Percentiles rank a stretch among this genome's conserved stretches.
phyloP scores from a whole-genome alignment of 92 coral and sea anemone genomes.

The Pocillopora meandrina region DNA sequence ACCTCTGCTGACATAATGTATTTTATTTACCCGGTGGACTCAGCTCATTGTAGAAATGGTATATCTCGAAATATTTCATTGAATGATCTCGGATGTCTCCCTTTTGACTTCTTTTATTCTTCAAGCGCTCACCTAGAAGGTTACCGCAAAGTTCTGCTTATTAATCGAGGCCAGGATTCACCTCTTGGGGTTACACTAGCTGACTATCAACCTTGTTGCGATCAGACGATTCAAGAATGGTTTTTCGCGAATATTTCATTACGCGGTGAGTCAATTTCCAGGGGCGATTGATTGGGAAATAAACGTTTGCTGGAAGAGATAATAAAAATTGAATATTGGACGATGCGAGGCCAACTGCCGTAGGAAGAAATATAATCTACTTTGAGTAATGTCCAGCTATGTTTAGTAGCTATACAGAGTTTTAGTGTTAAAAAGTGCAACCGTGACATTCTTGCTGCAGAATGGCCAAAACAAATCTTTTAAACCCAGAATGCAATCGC shows the following conservation, averaged over 20 bases:
- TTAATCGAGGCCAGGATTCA: slow-evolving; percentile 33
- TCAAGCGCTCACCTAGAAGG: slow-evolving; percentile 1
- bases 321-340: too few relatives aligned
- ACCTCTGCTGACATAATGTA: slow-evolving; percentile 46
- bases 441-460: too few relatives aligned
- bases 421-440: too few relatives aligned
- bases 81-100: slow-evolving; percentile 28
- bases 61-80: slow-evolving; percentile 35
- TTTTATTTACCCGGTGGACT: slow-evolving; percentile 44
- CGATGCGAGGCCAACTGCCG: too few relatives aligned
- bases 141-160: slow-evolving; percentile 38
- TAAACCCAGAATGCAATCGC: neutral
- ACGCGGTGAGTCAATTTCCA: slow-evolving; percentile 4
- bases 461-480: neutral
- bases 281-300: neutral
- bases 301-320: too few relatives aligned
- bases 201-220: slow-evolving; percentile 29
- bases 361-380: too few relatives aligned
- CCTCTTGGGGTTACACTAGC: slow-evolving; percentile 41
- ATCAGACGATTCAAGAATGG: neutral
- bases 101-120: slow-evolving; percentile 60
- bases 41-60: slow-evolving; percentile 19
- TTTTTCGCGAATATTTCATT: slow-evolving; percentile 29
- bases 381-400: too few relatives aligned
- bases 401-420: too few relatives aligned